phyloP scores from a whole-genome alignment of 2,797 vertebrate genomes.

The Gymnodraco acuticeps region DNA sequence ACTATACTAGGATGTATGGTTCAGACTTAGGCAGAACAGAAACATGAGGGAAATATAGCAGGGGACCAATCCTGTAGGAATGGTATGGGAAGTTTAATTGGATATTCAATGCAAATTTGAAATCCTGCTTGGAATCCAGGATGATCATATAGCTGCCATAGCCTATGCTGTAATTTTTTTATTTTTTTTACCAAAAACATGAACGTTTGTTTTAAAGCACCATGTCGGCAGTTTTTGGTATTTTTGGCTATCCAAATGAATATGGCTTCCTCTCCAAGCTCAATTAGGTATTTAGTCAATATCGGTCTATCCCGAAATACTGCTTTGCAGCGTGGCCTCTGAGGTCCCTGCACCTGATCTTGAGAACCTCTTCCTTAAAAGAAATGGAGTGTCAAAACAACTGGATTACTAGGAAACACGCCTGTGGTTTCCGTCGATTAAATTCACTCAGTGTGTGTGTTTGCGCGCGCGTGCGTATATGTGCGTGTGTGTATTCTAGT shows the following conservation, averaged over 20 bases:
- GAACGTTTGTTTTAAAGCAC: background rate
- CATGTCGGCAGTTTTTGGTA: background rate
- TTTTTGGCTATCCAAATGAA: no score
- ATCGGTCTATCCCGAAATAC: background rate
- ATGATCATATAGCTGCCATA: background rate
- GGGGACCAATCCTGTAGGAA: background rate
- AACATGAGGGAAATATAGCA: background rate
- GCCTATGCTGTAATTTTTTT: no score
- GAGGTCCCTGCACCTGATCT: background rate
- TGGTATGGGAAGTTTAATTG: background rate
- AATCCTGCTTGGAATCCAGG: background rate
- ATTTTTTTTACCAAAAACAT: background rate
- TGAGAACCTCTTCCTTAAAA: slow-evolving; percentile 1
- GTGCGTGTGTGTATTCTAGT: background rate
- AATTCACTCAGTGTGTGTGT: background rate
- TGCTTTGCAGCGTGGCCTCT: background rate
- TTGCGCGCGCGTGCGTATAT: background rate
- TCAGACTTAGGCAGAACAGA: background rate
- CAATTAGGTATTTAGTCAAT: background rate
- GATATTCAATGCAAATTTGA: background rate
- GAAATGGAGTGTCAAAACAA: slow-evolving; percentile 18
- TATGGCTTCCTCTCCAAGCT: background rate
- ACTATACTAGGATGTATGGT: background rate
- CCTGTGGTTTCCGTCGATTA: slow-evolving; percentile 15
- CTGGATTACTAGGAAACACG: slow-evolving; percentile 24